A percentile compares a stretch with the other conserved stretches of the same genome.
phyloP scores from a whole-genome alignment of 2,113 vertebrate species.

The Clinocottus analis region DNA sequence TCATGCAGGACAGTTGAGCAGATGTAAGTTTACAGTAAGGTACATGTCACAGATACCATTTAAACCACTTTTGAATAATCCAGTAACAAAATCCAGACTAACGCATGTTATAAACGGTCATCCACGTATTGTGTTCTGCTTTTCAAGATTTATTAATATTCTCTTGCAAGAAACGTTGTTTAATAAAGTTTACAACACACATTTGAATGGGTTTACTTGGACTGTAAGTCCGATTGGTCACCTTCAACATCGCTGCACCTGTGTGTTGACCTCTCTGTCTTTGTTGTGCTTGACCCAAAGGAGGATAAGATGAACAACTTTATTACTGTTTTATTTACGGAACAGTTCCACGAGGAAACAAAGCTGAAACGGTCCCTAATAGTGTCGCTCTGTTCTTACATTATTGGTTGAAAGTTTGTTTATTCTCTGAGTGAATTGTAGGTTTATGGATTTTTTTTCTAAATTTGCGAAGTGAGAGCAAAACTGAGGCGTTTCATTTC shows the following conservation, averaged over 20 bases:
- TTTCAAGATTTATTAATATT: not conserved
- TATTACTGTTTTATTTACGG: slow-evolving; percentile 12
- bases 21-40: not conserved
- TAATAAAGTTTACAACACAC: not conserved
- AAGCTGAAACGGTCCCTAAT: slow-evolving; percentile 8
- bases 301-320: not conserved
- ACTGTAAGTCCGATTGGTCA: not conserved
- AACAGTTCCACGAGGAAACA: not conserved
- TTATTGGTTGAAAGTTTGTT: slow-evolving; percentile 21
- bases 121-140: not conserved
- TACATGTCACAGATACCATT: not conserved
- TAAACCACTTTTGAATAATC: not conserved
- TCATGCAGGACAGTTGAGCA: not conserved
- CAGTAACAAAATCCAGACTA: not conserved
- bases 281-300: not conserved
- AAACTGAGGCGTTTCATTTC: not conserved
- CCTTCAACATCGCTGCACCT: slow-evolving; percentile 7
- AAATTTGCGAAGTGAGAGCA: slow-evolving; percentile 28
- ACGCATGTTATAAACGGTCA: no score
- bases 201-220: not conserved
- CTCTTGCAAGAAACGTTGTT: not conserved
- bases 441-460: slow-evolving; percentile 21
- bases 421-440: slow-evolving; percentile 16
- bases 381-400: not conserved
- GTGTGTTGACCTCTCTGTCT: not conserved